These are phyloP conservation scores for Buteo buteo DNA, from an alignment of 2,113 vertebrate species.

Conservation along the genomic window DNA sequence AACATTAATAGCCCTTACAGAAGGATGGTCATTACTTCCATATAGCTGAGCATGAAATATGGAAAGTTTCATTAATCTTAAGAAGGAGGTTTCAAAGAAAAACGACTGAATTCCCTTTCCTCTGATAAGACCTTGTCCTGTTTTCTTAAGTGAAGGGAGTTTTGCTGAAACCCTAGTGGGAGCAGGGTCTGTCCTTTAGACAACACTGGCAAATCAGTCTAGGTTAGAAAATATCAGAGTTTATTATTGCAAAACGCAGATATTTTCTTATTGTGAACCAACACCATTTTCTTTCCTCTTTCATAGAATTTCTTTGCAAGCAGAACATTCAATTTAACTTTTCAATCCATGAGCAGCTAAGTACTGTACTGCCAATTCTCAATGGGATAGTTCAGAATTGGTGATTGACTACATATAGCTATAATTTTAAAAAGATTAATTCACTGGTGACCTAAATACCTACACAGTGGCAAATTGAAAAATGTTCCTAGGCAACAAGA, in stretches of 20 bases:
- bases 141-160: neutral
- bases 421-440: conserved; percentile 66
- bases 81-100: neutral
- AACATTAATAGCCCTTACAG: neutral
- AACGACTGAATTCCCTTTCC: neutral
- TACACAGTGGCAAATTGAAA: conserved; percentile 40
- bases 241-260: neutral
- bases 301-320: conserved; percentile 24
- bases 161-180: neutral
- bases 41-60: neutral
- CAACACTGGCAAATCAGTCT: neutral
- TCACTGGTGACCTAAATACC: conserved; percentile 66
- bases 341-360: neutral
- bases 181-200: neutral
- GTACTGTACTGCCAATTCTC: conserved; percentile 1
- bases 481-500: conserved; percentile 62
- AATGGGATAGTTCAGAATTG: conserved; percentile 18
- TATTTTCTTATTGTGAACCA: neutral
- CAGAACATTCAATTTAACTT: conserved; percentile 34
- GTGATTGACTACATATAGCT: conserved; percentile 33
- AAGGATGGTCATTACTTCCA: neutral
- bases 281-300: neutral
- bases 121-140: neutral
- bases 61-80: neutral
- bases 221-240: neutral